Evolutionary conservation across 53 echinoderm and acorn worm species (phyloP).

Genomic region (Holothuria scabra): DNA sequence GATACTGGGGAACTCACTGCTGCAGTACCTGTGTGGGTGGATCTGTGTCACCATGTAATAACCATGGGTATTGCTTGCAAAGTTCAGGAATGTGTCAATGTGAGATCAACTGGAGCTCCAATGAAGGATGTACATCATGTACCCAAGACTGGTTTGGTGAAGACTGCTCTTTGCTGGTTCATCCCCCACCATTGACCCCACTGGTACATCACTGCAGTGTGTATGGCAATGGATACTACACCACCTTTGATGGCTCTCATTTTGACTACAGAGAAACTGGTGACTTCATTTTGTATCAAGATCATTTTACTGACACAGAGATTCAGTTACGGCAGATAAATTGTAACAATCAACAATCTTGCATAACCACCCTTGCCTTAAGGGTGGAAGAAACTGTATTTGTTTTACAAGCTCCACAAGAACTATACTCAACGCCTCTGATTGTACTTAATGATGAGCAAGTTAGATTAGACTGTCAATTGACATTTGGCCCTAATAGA

Average conservation of each 20-base stretch:
- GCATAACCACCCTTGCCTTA: constrained; percentile 73
- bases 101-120: constrained; percentile 71
- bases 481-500: constrained; percentile 49
- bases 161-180: constrained; percentile 79
- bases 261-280: constrained; percentile 66
- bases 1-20: constrained; percentile 82
- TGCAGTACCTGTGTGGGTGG: constrained; percentile 70
- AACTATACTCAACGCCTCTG: constrained; percentile 53
- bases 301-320: constrained; percentile 28
- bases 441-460: constrained; percentile 66
- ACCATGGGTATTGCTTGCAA: constrained; percentile 68
- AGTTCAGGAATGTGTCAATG: constrained; percentile 68
- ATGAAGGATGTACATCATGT: constrained; percentile 63
- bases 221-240: constrained; percentile 79
- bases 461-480: constrained; percentile 41
- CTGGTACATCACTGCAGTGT: constrained; percentile 54
- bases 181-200: constrained; percentile 12
- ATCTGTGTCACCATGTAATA: constrained; percentile 56
- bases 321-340: constrained; percentile 75
- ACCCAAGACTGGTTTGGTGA: constrained; percentile 72
- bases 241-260: constrained; percentile 83
- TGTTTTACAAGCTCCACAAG: constrained; percentile 68
- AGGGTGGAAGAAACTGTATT: constrained; percentile 44
- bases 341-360: constrained; percentile 69
- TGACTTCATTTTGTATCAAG: constrained; percentile 67